Evolutionary conservation across 1,140 invertebrate genomes (phyloP).

Genomic region (Teleopsis dalmanni): DNA sequence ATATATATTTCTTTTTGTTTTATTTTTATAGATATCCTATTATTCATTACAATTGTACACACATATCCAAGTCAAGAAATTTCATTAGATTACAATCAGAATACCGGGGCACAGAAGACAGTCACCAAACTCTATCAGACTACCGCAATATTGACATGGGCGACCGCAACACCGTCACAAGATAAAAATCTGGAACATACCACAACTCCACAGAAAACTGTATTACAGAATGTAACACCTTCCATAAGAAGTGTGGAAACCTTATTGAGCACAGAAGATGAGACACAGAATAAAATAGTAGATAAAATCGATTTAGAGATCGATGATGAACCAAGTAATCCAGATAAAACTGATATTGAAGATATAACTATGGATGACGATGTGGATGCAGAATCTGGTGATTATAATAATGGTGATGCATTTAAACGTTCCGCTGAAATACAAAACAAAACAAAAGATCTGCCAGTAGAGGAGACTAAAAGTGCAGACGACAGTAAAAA

Average conservation of each 20-base stretch:
- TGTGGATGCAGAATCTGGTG: not conserved
- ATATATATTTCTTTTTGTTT: slow-evolving; percentile 7
- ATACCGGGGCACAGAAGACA: slow-evolving; percentile 9
- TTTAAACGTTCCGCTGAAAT: not conserved
- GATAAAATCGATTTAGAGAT: too few species aligned
- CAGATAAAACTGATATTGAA: too few species aligned
- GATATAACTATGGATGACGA: slow-evolving; percentile 1
- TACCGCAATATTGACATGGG: slow-evolving; percentile 25
- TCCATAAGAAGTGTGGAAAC: too few species aligned
- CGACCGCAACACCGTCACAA: slow-evolving; percentile 2
- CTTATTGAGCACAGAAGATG: too few species aligned
- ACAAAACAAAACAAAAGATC: not conserved
- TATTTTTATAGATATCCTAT: slow-evolving; percentile 15
- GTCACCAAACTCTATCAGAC: slow-evolving; percentile 35
- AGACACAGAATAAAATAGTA: too few species aligned
- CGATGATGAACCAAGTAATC: too few species aligned
- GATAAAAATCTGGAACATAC: too few species aligned
- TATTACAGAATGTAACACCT: too few species aligned
- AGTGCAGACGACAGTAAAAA: not conserved
- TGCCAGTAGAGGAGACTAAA: not conserved
- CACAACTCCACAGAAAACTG: too few species aligned
- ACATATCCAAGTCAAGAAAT: slow-evolving; percentile 36
- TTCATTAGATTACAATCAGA: slow-evolving; percentile 17
- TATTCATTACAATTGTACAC: slow-evolving; percentile 22
- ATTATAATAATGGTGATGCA: not conserved